Conservation (phyloP, 2,797 vertebrate genomes). For the Octomys mimax region DNA sequence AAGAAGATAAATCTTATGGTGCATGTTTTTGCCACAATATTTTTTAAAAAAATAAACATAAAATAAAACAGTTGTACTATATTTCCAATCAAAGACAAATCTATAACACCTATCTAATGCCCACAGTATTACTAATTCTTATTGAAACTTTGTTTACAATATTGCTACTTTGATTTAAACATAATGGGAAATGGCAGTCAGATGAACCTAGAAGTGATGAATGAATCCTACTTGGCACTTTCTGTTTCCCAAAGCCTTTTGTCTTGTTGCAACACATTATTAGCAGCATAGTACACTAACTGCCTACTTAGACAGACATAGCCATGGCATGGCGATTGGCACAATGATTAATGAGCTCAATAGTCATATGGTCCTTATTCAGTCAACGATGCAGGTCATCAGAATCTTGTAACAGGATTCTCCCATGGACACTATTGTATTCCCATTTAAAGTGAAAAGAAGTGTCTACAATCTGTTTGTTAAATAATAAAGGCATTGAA, state of each 20-base stretch:
- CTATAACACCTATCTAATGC: background rate
- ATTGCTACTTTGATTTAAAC: conserved; percentile 50
- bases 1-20: conserved; percentile 16
- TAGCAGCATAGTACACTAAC: background rate
- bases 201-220: conserved; percentile 19
- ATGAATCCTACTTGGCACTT: conserved; percentile 1
- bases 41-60: conserved; percentile 10
- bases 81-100: conserved; percentile 17
- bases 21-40: background rate
- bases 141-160: background rate
- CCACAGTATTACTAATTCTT: background rate
- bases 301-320: conserved; percentile 5
- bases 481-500: conserved; percentile 39
- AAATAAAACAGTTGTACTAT: background rate
- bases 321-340: background rate
- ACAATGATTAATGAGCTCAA: background rate
- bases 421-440: conserved; percentile 25
- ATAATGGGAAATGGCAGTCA: background rate
- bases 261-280: background rate
- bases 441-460: conserved; percentile 54
- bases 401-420: conserved; percentile 27
- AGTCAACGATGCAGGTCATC: background rate
- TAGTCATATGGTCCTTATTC: background rate
- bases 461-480: background rate
- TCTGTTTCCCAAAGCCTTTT: background rate